Base-by-base conservation (phyloP, 2,113 vertebrate genomes). In the Corythaeola cristata region DNA sequence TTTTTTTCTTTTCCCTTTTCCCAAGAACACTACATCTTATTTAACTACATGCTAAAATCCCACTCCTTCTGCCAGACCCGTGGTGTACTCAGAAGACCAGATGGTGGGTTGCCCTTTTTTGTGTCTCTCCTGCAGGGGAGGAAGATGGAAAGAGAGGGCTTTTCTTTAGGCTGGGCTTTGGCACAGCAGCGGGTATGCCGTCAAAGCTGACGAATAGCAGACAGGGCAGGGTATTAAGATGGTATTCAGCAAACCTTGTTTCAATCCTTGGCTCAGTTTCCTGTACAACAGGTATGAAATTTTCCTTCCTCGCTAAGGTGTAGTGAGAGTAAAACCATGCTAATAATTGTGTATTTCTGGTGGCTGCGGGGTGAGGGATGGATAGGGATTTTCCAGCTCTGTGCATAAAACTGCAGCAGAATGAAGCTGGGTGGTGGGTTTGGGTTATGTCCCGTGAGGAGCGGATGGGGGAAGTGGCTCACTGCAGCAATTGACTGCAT, bases 261-360 rank as follows among this genome's bases (percentile, higher is more conserved):
- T 87, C 83, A 95, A 16, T 85, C 39, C 52, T 94, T 95, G 88
- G 90, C 96, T 86, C 86, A 15, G 76, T 63, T 94, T 91, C 89
- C 89, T 89, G 77, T 62, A 87, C 69, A 96, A 75, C 90, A 95
- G 89, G 89, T 94, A 95, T 53, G 83, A 96, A 94, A 93, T 86
- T 93, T 97, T 94, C 83, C 86, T 92, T 88, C 39, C 66, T 97
- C 2, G 8, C 66, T 60, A 60, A 85, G 67, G 89, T 91, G 90
- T 79, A 87, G 49, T 89, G 83, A 81, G 73, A 96, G 37, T 58
- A 96, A 95, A 95, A 87, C 69, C 62, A 68, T 22, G 2, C 71
- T 90, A 95, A 73, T 78, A 68, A 84, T 4, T 10, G 30, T 56
- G 49, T 63, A 8, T 85, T 75, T 37, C 84, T 93, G 86, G 67